These are phyloP conservation scores for Tautogolabrus adspersus DNA, from an alignment of 2,113 vertebrate genomes.

Conservation along the genomic window DNA sequence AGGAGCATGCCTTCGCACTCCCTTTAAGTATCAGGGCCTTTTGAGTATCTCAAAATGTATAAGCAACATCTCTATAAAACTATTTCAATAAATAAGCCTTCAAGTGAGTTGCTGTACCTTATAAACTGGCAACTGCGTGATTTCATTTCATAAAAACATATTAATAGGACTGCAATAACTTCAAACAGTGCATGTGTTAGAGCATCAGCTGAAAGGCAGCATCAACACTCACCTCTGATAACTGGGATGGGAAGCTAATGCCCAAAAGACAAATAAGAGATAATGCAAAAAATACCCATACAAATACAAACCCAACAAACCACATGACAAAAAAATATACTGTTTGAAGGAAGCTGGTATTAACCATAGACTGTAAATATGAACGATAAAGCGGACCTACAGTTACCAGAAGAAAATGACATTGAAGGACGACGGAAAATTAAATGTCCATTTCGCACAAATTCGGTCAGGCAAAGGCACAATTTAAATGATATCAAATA, in stretches of 20 bases:
- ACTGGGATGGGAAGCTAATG: slow-evolving; percentile 16
- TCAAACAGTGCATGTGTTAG: slow-evolving; percentile 13
- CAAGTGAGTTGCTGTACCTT: neutral
- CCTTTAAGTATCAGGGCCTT: no score
- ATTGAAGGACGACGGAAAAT: neutral
- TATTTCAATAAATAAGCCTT: no score
- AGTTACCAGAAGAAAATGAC: neutral
- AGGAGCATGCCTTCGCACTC: no score
- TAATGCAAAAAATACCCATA: neutral
- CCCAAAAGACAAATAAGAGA: slow-evolving; percentile 25
- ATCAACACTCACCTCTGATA: slow-evolving; percentile 55
- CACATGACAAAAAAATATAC: neutral
- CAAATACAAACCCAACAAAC: neutral
- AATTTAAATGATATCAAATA: neutral
- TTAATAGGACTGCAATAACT: neutral
- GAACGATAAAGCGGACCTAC: neutral
- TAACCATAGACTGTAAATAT: no score
- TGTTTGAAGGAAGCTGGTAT: neutral
- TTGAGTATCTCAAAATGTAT: no score
- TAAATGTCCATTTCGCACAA: neutral
- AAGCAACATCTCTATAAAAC: no score
- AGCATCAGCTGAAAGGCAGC: slow-evolving; percentile 27
- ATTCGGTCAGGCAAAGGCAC: fast-evolving
- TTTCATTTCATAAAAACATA: neutral
- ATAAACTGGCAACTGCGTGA: slow-evolving; percentile 12